Evolutionary conservation across 2,797 vertebrate species (phyloP), one percentile per base, ranked within the genome.

Genomic region (Coranthus polyacanthus): DNA sequence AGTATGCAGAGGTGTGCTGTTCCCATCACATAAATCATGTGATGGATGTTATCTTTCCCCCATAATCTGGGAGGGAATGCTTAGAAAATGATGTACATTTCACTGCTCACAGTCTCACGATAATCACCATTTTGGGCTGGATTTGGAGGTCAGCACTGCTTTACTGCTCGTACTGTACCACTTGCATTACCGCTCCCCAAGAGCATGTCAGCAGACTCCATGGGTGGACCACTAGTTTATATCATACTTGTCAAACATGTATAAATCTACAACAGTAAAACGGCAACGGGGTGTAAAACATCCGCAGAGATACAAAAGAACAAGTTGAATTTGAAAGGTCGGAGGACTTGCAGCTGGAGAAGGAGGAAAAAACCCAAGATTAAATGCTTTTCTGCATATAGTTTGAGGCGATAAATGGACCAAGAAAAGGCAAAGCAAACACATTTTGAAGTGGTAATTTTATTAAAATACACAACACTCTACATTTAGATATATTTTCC

Each of bases 241-340:
- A 93, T 93, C 88, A 86, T 83, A 74, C 85, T 92, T 94, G 89
- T 94, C 92, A 92, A 95, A 92, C 86, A 89, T 93, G 94, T 94
- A 94, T 94, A 94, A 93, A 91, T 88, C 75, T 88, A 87, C 88
- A 87, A 93, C 86, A 84, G 90, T 89, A 94, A 87, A 92, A 81
- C 87, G 79, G 89, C 81, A 93, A 93, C 90, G 81, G 87, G 88
- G 88, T 92, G 85, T 94, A 93, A 95, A 95, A 94, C 90, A 95
- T 91, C 90, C 83, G 82, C 83, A 92, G 90, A 93, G 95, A 95
- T 86, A 88, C 85, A 89, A 83, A 85, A 64, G 73, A 67, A 68
- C 75, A 79, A 55, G 60, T 67, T 54, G 2, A 75, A 83, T 84
- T 56, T 72, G 61, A 81, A 83, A 87, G 68, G 36, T 58, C 45